These are phyloP conservation scores for Chelonoidis abingdonii DNA, from an alignment of 2,113 vertebrate species.

Conservation along the genomic window DNA sequence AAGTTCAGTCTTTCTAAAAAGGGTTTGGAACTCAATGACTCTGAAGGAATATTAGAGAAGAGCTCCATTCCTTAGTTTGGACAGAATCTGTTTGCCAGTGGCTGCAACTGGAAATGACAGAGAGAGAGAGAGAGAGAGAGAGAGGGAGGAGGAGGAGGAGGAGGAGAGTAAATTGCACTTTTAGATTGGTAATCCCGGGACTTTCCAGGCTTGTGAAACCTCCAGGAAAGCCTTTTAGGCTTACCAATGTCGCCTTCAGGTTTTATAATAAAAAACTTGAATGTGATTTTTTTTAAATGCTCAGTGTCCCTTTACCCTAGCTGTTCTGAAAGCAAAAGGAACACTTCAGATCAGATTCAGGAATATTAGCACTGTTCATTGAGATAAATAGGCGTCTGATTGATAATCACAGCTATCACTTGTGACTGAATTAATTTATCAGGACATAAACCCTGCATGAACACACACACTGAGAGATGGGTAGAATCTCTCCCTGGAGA, in stretches of 20 bases:
- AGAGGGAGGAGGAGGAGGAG: background rate
- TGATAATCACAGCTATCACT: constrained; percentile 43
- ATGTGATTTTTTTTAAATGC: background rate
- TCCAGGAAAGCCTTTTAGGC: constrained; percentile 23
- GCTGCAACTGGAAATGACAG: background rate
- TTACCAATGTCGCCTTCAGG: background rate
- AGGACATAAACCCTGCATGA: constrained; percentile 33
- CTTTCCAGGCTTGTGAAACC: constrained; percentile 29
- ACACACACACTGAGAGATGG: constrained; percentile 4
- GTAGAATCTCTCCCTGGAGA: background rate
- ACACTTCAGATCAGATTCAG: background rate
- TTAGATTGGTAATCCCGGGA: constrained; percentile 17
- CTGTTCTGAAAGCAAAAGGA: background rate
- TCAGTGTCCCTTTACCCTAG: background rate
- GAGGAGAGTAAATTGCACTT: background rate
- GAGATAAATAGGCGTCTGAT: constrained; percentile 12
- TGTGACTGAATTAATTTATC: constrained; percentile 51
- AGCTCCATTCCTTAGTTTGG: rapidly evolving
- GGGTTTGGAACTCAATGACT: constrained; percentile 35
- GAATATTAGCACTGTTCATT: background rate
- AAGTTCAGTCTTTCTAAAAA: constrained; percentile 54
- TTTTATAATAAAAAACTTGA: constrained; percentile 9
- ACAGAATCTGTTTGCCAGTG: rapidly evolving
- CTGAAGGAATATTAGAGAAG: background rate
- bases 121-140: rapidly evolving